Conservation (phyloP, 2,113 vertebrate genomes). For the Sorex araneus region DNA sequence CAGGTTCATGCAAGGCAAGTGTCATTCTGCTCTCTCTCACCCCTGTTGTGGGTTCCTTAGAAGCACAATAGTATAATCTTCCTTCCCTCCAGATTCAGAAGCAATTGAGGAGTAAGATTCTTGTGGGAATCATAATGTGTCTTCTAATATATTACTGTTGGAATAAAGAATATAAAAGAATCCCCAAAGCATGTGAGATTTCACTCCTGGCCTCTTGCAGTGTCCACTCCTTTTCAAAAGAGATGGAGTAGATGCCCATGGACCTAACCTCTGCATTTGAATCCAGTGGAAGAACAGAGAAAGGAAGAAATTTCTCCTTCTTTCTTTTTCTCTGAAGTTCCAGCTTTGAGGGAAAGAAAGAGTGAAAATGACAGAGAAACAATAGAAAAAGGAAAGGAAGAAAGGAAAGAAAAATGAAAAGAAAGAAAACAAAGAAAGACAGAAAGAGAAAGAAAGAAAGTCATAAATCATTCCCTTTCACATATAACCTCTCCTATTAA, state of each 20-base stretch:
- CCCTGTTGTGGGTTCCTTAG: too few relatives aligned
- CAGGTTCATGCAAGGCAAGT: too few relatives aligned
- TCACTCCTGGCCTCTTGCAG: not conserved
- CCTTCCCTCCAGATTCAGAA: constrained; percentile 9
- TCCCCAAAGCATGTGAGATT: not conserved
- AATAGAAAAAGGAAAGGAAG: not conserved
- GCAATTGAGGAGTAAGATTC: not conserved
- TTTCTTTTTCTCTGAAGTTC: not conserved
- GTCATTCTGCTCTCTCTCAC: too few relatives aligned
- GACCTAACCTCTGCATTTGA: too few relatives aligned
- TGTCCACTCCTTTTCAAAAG: not conserved
- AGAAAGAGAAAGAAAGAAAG: too few relatives aligned
- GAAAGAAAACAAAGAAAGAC: too few relatives aligned
- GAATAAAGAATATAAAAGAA: not conserved
- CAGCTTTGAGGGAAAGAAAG: constrained; percentile 4
- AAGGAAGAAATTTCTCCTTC: not conserved
- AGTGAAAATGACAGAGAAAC: not conserved
- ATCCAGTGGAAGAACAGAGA: not conserved
- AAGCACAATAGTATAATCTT: too few relatives aligned
- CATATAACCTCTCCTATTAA: not conserved
- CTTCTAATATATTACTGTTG: constrained; percentile 31
- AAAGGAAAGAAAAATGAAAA: not conserved
- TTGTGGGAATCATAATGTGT: constrained; percentile 26
- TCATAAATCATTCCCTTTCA: too few relatives aligned
- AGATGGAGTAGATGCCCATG: not conserved